Base-by-base conservation (phyloP, 2,797 vertebrate genomes). In the Melopsittacus undulatus region DNA sequence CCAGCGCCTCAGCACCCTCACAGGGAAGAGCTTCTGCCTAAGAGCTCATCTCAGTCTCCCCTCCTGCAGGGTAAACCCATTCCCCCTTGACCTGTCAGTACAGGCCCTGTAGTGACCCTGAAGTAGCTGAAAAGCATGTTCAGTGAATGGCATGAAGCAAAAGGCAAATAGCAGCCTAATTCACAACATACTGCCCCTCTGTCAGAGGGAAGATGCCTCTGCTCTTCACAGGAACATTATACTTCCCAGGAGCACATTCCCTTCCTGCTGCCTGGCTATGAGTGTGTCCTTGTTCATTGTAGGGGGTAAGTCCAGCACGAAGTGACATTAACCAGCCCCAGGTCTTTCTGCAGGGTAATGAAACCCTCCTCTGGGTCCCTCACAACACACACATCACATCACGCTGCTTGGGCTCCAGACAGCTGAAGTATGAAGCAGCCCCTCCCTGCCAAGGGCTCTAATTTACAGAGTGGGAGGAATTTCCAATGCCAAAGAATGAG, bases 391-490 rank as follows among this genome's bases (percentile, higher is more conserved):
- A 18, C 26, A 64, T 76, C n/a, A 18, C 26, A 64, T 76, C 77
- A 48, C 21, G 0, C 12, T 34, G 49, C 90, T 49, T 23, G 11
- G 22, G 61, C 94, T 95, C 84, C 94, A 89, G 81, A 30, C 93
- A 57, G 81, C 83, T 38, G 0, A 88, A 81, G 66, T 26, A 73
- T 68, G 75, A 89, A 77, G 59, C 83, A 75, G 74, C 59, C 64
- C 46, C 66, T 92, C 79, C 87, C 77, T 77, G 90, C 87, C 91
- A 92, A 92, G 73, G 45, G 52, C 40, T 82, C 3, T 62, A 82
- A 96, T 94, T 97, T 94, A 96, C n/a, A 3, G 67, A 77, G 68
- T 12, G 80, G 82, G 83, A 97, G 68, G 87, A 87, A 90, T 86
- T 82, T 81, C 51, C 69, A 52, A 20, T 36, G 89, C 91, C 94